These are phyloP conservation scores for Meghimatium bilineatum DNA, from an alignment of 2,888 invertebrate species.

Conservation along the genomic window DNA sequence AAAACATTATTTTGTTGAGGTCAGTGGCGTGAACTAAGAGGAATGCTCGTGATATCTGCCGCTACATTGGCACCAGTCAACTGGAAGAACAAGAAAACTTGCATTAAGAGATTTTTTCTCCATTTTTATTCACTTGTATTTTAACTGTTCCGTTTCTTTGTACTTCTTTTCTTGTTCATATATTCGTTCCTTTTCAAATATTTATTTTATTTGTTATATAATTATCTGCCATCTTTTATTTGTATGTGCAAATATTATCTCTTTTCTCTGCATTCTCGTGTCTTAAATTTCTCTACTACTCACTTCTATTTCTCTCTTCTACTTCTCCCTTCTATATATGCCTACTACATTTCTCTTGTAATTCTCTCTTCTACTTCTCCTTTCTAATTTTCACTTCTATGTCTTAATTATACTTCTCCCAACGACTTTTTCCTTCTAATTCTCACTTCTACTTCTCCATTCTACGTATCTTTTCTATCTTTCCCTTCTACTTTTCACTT, in stretches of 20 bases:
- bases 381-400: neutral
- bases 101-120: neutral
- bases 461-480: too few relatives aligned
- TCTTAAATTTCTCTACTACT: too few relatives aligned
- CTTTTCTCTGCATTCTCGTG: too few relatives aligned
- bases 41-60: neutral
- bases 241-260: too few relatives aligned
- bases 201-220: neutral
- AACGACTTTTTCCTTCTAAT: too few relatives aligned
- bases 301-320: too few relatives aligned
- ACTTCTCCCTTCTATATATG: neutral
- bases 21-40: slow-evolving; percentile 13
- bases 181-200: neutral
- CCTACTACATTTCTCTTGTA: neutral
- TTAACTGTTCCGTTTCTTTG: neutral
- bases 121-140: too few relatives aligned
- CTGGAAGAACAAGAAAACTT: neutral
- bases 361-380: neutral
- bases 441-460: too few relatives aligned
- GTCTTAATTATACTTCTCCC: neutral
- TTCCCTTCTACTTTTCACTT: too few relatives aligned
- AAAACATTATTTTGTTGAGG: slow-evolving; percentile 1
- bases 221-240: neutral
- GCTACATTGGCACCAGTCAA: slow-evolving; percentile 9
- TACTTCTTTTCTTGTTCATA: neutral